Conservation (phyloP, 2,113 vertebrate genomes). For the Larimichthys crocea region DNA sequence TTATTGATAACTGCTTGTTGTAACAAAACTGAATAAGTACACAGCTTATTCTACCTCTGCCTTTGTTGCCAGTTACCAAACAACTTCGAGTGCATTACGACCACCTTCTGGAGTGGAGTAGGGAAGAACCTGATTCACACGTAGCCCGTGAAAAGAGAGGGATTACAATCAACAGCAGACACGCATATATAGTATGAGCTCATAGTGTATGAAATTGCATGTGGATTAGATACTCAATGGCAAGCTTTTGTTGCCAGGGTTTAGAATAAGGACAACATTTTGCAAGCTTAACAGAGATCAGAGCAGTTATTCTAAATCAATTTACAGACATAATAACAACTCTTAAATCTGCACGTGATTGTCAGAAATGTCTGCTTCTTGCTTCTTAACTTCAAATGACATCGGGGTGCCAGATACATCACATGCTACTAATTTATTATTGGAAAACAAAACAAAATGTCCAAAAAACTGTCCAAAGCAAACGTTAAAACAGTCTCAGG, state of each 20-base stretch:
- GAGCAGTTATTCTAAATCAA: neutral
- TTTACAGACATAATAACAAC: neutral
- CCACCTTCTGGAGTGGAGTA: neutral
- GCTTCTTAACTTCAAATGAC: neutral
- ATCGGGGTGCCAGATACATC: neutral
- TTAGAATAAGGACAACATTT: neutral
- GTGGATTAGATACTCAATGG: too few species aligned
- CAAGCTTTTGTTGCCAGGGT: neutral
- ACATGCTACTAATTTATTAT: neutral
- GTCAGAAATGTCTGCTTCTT: neutral
- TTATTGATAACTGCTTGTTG: neutral
- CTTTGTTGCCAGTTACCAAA: neutral
- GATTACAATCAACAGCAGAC: neutral
- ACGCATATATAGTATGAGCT: too few species aligned
- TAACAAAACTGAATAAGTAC: neutral
- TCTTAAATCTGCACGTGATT: neutral
- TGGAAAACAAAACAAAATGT: neutral
- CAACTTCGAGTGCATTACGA: neutral
- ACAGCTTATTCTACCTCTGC: neutral
- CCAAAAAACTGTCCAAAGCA: neutral
- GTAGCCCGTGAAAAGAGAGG: neutral
- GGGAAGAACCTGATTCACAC: neutral
- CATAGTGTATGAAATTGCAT: too few species aligned
- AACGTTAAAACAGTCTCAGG: neutral
- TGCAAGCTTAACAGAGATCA: too few species aligned